Percentiles rank a stretch among this genome's conserved stretches.
These are phyloP conservation scores for Gorsachius magnificus DNA, from an alignment of 2,797 vertebrate genomes.

Conservation along the genomic window DNA sequence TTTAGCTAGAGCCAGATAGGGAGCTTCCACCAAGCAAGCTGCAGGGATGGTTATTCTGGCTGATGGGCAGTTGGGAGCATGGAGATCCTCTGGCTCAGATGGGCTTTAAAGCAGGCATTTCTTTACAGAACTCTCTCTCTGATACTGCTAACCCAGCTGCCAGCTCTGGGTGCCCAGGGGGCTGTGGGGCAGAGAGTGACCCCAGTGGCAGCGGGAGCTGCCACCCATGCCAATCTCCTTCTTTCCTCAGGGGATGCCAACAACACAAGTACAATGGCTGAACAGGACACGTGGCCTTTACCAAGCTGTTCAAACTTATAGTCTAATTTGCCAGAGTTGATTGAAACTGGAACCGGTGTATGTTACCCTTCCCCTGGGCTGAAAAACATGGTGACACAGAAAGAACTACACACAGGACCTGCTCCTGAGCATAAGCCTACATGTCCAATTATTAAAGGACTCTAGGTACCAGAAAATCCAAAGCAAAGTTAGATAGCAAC, in stretches of 20 bases:
- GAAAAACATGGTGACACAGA: background rate
- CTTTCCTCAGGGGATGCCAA: background rate
- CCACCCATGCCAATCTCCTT: background rate
- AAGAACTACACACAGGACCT: background rate
- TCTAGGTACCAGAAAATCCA: background rate
- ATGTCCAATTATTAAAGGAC: background rate
- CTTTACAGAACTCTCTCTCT: background rate
- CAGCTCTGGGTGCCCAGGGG: background rate
- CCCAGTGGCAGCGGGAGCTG: background rate
- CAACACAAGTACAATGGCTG: background rate
- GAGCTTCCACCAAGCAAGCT: background rate
- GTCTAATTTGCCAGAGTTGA: background rate
- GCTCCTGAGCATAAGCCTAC: background rate
- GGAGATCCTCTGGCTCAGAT: background rate
- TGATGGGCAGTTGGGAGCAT: background rate
- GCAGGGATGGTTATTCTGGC: background rate
- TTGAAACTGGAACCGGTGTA: background rate
- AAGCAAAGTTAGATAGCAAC: background rate
- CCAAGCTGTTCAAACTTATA: background rate
- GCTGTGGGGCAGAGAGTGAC: background rate
- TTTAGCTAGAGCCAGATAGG: background rate
- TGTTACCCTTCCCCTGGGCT: background rate
- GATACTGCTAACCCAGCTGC: background rate
- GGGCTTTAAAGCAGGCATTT: background rate
- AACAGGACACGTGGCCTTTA: background rate